Evolutionary conservation across 2,797 vertebrate genomes (phyloP), one percentile per base, ranked within the genome.

Genomic region (Phalloptychus januarius): DNA sequence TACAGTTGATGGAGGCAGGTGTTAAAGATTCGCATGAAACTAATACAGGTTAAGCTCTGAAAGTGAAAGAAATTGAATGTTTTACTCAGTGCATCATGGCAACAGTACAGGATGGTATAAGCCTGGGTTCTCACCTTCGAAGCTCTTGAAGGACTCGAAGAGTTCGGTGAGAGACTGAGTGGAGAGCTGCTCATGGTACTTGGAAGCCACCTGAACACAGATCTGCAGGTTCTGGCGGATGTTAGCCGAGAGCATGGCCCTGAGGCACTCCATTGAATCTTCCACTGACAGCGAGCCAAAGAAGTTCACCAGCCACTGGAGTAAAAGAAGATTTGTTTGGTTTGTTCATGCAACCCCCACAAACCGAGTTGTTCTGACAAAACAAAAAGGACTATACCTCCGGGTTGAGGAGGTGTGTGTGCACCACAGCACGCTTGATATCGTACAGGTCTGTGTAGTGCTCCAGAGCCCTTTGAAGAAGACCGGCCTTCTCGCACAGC

Each of bases 151-250:
- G 77, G 98, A 99, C 92, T 99, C 98, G 76, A 99, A 99, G 20
- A 99, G 96, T 91, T 99, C 98, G 48, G 97, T 99, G 48, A 99
- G 96, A 20, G 97, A 93, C 91, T 98, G 97, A 3, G 98, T 99
- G 82, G 96, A 97, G 75, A 99, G 96, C 86, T 99, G 98, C 28
- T 99, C 98, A 0, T 99, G 98, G 93, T 99, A 99, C 84, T 99
- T 99, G 65, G 98, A 99, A 76, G 98, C 98, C 79, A 99, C 98
- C 72, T 99, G 98, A 84, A 99, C 98, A 83, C 98, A 99, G 80
- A 99, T 99, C 95, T 99, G 97, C 90, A 99, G 95, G 94, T 99
- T 99, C 94, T 99, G 98, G 76, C 97, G 97, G 87, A 99, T 98
- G 91, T 99, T 99, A 46, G 98, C 97, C 0, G 98, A 98, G 73